These are phyloP conservation scores for Ahaetulla prasina DNA, from an alignment of 2,113 vertebrate species.

Conservation along the genomic window DNA sequence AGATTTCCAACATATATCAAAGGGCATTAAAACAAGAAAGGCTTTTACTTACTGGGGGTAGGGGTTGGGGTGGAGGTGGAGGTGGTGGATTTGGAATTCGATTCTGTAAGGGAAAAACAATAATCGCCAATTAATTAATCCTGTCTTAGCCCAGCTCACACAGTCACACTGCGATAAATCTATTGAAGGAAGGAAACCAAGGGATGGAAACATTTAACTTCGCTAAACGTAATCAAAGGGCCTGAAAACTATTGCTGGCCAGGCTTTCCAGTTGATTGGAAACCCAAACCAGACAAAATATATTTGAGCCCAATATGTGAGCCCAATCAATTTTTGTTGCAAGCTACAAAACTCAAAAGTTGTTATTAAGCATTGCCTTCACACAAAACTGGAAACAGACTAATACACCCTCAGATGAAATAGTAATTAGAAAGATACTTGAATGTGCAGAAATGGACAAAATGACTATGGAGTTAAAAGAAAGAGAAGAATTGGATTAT, in stretches of 20 bases:
- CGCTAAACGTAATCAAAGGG: neutral
- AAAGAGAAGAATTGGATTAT: too few relatives aligned
- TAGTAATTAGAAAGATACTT: too few relatives aligned
- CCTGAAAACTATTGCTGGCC: neutral
- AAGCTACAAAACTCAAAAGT: neutral
- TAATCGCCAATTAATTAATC: neutral
- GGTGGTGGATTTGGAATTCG: neutral
- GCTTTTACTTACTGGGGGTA: neutral
- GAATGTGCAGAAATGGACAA: too few relatives aligned
- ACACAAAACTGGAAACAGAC: too few relatives aligned
- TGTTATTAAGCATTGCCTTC: too few relatives aligned
- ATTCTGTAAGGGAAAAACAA: neutral
- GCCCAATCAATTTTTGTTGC: neutral
- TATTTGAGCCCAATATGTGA: neutral
- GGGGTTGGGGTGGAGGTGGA: too few relatives aligned
- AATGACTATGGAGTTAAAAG: too few relatives aligned
- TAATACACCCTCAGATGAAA: too few relatives aligned
- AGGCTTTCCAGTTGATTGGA: neutral
- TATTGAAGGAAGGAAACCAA: neutral
- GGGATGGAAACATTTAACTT: neutral
- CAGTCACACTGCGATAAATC: neutral
- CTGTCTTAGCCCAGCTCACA: neutral
- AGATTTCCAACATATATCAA: neutral
- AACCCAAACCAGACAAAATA: neutral
- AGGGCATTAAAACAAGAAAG: neutral